Conservation (phyloP, 2,888 invertebrate species). For the Perdita meconis region DNA sequence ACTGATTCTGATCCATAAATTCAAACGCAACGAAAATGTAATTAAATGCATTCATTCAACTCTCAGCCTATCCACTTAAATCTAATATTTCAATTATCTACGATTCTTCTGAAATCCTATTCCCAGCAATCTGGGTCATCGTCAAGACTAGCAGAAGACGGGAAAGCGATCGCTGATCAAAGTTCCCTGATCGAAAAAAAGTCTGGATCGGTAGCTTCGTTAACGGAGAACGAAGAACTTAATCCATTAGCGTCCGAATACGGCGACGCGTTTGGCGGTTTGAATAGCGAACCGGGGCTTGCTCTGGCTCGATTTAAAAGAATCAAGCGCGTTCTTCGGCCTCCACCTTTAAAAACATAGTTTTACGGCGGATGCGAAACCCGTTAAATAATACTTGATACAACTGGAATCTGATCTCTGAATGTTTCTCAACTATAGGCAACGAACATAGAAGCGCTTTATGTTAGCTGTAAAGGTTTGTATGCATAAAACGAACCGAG, state of each 20-base stretch:
- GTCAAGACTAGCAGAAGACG: conserved; percentile 18
- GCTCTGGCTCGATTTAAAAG: conserved; percentile 75
- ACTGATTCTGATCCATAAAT: too few relatives aligned
- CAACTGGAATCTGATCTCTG: too few relatives aligned
- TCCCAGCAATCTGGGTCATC: neutral
- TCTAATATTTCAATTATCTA: too few relatives aligned
- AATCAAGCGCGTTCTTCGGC: conserved; percentile 69
- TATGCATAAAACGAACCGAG: too few relatives aligned
- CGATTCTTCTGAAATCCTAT: neutral
- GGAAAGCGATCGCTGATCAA: conserved; percentile 14
- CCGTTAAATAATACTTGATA: too few relatives aligned
- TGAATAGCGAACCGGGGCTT: conserved; percentile 66
- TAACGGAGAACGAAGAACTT: conserved; percentile 58
- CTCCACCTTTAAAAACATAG: conserved; percentile 18
- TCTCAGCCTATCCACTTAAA: too few relatives aligned
- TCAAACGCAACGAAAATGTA: too few relatives aligned
- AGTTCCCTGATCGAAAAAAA: neutral
- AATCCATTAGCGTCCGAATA: conserved; percentile 71
- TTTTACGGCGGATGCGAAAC: neutral
- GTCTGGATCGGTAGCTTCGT: conserved; percentile 40
- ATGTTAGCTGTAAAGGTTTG: neutral
- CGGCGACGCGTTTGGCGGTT: conserved; percentile 76
- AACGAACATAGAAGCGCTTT: too few relatives aligned
- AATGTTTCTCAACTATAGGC: too few relatives aligned
- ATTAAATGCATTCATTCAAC: too few relatives aligned